These are phyloP conservation scores for Cirrhinus mrigala DNA, from an alignment of 2,797 vertebrate species.

Conservation along the genomic window DNA sequence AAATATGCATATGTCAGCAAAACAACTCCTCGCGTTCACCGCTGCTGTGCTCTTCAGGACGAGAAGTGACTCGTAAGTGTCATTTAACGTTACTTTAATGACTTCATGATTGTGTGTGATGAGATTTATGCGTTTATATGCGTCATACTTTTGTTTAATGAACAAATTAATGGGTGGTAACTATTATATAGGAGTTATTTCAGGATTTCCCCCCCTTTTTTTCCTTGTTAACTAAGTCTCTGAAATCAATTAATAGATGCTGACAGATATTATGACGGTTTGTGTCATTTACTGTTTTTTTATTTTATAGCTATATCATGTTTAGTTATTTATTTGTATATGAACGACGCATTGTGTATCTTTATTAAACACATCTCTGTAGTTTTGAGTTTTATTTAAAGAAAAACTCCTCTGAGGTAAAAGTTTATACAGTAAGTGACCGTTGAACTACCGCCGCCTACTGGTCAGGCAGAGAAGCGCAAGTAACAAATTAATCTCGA, in stretches of 20 bases:
- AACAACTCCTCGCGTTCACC: background rate
- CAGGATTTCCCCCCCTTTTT: background rate
- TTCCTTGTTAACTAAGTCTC: background rate
- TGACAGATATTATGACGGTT: background rate
- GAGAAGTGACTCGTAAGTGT: conserved; percentile 6
- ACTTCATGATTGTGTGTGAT: background rate
- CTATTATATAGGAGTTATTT: background rate
- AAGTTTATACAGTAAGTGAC: background rate
- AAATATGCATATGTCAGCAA: conserved; percentile 35
- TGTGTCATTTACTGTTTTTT: background rate
- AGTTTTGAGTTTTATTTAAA: conserved; percentile 27
- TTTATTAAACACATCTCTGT: background rate
- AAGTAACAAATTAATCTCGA: background rate
- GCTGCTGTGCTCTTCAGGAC: background rate
- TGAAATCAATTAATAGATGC: background rate
- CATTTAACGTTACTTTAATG: background rate
- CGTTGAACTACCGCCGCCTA: conserved; percentile 14
- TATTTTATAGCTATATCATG: background rate
- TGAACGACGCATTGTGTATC: too few relatives aligned
- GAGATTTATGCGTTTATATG: background rate
- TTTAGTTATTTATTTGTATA: background rate
- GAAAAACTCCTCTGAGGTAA: background rate
- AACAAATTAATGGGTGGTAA: background rate
- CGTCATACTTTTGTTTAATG: background rate
- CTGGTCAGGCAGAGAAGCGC: conserved; percentile 9